Evolutionary conservation across 2,888 invertebrate species (phyloP), one percentile per base, ranked within the genome.

Genomic region (Orchesellides sinensis): DNA sequence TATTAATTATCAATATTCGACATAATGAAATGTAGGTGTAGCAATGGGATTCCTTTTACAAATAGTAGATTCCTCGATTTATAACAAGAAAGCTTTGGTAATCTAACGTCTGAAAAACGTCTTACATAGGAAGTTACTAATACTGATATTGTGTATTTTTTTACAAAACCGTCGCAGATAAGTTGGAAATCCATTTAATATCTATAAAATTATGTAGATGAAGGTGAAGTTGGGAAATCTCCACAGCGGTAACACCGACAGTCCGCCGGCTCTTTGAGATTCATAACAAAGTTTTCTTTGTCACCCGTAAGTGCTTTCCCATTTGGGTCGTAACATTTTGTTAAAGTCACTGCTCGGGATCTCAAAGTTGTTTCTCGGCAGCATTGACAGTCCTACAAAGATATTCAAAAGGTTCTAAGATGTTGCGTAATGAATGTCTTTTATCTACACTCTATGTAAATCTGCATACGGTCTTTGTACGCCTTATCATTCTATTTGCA

Each of bases 231-330:
- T 0, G 94, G 94, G 89, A 93, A 95, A 89, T 96, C 96, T 82
- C 96, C 96, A 90, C 97, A 97, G 90, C 96, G 96, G 90, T 93
- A 95, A 90, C 97, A 97, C 91, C 95, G 95, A 91, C 97, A 97
- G 89, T 96, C 96, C 35, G 94, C 94, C 0, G 97, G 97, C 90
- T 97, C 97, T 82, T 94, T 92, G 79, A 97, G 91, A 88, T 94
- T 94, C 52, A 97, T 93, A 89, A 96, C 95, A 95, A 97, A 95
- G 12, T 93, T 91, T 49, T 94, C 94, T 88, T 92, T 91, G 35
- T 94, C 94, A 10, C 93, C 92, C 70, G 92, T 93, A 69, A 97
- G 90, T 85, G 95, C 92, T 25, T 95, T 91, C 2, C 97, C 97
- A 90, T 97, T 96, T 17, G 96, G 94, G 90, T 96, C 95, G 89